Conservation (phyloP, 2,888 invertebrate species). For the Nomada hirtipes region DNA sequence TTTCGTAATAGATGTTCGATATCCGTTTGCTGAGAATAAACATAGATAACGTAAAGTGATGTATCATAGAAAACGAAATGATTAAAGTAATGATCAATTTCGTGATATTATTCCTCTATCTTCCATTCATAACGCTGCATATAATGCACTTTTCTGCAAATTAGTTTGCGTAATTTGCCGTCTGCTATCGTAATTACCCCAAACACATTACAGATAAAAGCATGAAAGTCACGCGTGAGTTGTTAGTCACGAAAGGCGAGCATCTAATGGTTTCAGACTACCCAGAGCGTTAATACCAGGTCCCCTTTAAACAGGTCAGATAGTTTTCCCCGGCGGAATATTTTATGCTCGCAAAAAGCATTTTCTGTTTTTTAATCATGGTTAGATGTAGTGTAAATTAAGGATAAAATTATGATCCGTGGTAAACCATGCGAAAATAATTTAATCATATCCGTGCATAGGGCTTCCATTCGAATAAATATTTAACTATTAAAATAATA, state of each 20-base stretch:
- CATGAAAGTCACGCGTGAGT: conserved; percentile 31
- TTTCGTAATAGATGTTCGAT: no score
- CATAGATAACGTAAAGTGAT: no score
- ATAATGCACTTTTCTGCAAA: conserved; percentile 27
- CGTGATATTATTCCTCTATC: neutral
- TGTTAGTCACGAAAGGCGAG: conserved; percentile 48
- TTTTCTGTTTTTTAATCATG: neutral
- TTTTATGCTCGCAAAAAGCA: neutral
- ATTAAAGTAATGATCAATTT: neutral
- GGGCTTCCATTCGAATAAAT: neutral
- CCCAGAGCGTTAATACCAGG: conserved; percentile 35
- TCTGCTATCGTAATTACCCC: conserved; percentile 41
- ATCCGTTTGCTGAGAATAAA: no score
- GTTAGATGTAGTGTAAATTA: neutral
- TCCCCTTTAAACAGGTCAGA: conserved; percentile 30
- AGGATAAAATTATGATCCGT: no score
- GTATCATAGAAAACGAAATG: neutral
- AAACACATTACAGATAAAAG: conserved; percentile 47
- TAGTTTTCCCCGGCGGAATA: neutral
- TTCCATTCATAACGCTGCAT: neutral
- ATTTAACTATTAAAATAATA: neutral
- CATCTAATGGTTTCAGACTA: conserved; percentile 40
- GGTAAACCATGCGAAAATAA: no score
- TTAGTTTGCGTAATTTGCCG: conserved; percentile 26
- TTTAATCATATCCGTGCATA: no score